Conservation (phyloP, 1,140 invertebrate genomes). For the Ceratitis capitata region DNA sequence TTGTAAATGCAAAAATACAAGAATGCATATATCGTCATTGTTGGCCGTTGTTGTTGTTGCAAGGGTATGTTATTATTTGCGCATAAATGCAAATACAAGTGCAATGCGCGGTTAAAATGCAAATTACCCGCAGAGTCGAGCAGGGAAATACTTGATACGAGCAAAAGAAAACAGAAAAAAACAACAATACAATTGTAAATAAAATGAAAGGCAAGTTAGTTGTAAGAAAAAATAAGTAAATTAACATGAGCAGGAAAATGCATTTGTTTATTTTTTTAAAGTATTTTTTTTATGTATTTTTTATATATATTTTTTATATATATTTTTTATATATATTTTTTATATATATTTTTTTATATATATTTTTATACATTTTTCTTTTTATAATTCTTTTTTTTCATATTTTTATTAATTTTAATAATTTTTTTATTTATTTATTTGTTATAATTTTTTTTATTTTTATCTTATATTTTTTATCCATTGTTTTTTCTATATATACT, state of each 20-base stretch:
- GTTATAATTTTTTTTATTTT: too few species aligned
- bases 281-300: too few species aligned
- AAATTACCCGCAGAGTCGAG: not conserved
- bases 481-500: too few species aligned
- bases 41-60: not conserved
- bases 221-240: not conserved
- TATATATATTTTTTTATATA: too few species aligned
- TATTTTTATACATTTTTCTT: too few species aligned
- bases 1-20: conserved; percentile 21
- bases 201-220: not conserved
- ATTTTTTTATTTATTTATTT: too few species aligned
- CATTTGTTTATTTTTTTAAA: too few species aligned
- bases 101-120: conserved; percentile 26
- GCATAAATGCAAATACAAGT: conserved; percentile 32
- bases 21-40: conserved; percentile 29
- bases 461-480: too few species aligned
- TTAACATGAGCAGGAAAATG: not conserved
- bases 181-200: not conserved
- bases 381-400: too few species aligned
- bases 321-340: too few species aligned
- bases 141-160: not conserved
- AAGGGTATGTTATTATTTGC: not conserved
- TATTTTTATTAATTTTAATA: too few species aligned
- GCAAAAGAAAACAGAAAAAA: not conserved
- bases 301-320: too few species aligned